A percentile compares a stretch with the other conserved stretches of the same genome.
Evolutionary conservation across 2,888 invertebrate species (phyloP).

Genomic region (Cotesia congregata): DNA sequence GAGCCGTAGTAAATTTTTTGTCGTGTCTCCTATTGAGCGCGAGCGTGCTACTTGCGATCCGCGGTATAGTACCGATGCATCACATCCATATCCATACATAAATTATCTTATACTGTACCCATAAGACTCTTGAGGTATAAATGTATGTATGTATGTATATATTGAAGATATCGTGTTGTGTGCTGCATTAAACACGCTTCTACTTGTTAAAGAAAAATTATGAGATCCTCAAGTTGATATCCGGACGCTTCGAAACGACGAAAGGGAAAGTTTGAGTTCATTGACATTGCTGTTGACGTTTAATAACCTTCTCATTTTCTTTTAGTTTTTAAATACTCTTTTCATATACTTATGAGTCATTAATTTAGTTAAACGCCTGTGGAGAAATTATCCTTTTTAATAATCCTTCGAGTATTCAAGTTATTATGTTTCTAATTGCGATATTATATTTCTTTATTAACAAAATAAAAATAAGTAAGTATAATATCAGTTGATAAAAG

Average conservation of each 20-base stretch:
- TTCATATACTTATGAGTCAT: constrained; percentile 5
- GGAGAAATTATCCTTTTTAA: neutral
- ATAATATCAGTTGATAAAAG: too few species aligned
- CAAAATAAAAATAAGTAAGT: too few species aligned
- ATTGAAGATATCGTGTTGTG: neutral
- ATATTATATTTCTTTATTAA: neutral
- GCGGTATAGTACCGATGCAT: constrained; percentile 28
- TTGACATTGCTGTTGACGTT: constrained; percentile 34
- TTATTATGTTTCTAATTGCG: neutral
- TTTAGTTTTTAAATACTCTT: constrained; percentile 4
- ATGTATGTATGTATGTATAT: neutral
- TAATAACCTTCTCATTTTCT: constrained; percentile 26
- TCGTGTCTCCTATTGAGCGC: constrained; percentile 32
- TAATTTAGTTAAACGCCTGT: neutral
- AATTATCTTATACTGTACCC: neutral
- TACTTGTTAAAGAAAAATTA: constrained; percentile 36
- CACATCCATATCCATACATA: neutral
- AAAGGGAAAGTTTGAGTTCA: constrained; percentile 48
- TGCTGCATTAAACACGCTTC: constrained; percentile 3
- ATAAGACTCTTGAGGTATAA: constrained; percentile 9
- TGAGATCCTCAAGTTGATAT: constrained; percentile 38
- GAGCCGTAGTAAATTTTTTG: constrained; percentile 13
- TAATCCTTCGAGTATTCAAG: neutral
- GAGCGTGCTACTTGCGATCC: constrained; percentile 21
- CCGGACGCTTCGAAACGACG: constrained; percentile 40